Evolutionary conservation across 30 jellyfish, hydroid and myxozoan species (phyloP), one percentile per base, ranked within the genome.

Genomic region (Aurelia sp.): DNA sequence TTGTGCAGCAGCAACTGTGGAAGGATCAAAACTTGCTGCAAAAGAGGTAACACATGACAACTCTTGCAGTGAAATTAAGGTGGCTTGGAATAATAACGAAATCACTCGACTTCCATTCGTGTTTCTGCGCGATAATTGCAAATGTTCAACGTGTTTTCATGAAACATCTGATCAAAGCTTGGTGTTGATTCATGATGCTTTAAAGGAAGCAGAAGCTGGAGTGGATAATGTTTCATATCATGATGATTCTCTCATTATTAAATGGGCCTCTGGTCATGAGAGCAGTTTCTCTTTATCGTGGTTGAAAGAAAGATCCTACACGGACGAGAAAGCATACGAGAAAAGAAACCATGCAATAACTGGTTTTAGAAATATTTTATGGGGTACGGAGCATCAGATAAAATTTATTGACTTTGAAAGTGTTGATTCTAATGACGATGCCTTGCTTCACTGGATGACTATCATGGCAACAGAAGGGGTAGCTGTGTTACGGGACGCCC

Each of bases 111-210:
- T 59, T 65, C 98, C 98, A 17, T 74, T 67, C 48, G 87, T 82
- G 30, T 91, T 84, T 73, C 84, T 91, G 5, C 61, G 98, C 19
- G 98, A 91, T 80, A 84, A 91, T 64, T 91, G 98, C 83, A 96
- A 71, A 47, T 91, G 98, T 63, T 80, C 92, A 3, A n/a, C 71
- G 4, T 91, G 98, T 63, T 91, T 82, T 50, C 88, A 76, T 66
- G 93, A 78, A 41, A 41, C 90, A 8, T 55, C 98, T 0, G 61
- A 71, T 22, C 96, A 84, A 75, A 67, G 98, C 16, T 40, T 84
- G 15, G 70, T 87, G 16, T 76, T 61, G 31, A 71, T 94, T 20
- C 90, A 74, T 19, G 83, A 69, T 4, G 87, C 75, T 9, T 50
- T 91, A 76, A 78, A 50, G 38, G 80, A 74, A 11, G 76, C 82